Conservation (phyloP, 2,113 vertebrate genomes). For the Myxocyprinus asiaticus region DNA sequence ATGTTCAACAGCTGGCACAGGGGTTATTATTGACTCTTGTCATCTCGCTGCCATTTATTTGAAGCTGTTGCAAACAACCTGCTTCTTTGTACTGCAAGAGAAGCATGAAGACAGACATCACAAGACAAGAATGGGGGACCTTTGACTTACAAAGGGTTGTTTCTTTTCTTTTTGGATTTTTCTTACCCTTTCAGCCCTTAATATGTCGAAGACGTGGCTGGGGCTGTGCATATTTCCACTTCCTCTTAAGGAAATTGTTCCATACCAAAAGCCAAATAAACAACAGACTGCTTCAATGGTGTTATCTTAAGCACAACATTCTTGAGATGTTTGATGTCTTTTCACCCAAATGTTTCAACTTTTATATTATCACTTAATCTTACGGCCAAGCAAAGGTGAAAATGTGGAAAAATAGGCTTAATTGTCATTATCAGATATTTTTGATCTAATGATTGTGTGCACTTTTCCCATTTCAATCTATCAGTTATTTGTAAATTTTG, state of each 20-base stretch:
- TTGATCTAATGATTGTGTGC: no score
- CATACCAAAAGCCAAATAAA: constrained; percentile 68
- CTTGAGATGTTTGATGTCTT: constrained; percentile 58
- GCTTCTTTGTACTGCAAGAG: constrained; percentile 42
- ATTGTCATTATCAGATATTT: no score
- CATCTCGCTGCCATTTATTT: constrained; percentile 15
- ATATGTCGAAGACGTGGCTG: constrained; percentile 63
- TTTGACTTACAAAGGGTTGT: constrained; percentile 58
- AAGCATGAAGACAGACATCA: constrained; percentile 63
- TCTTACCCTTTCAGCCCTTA: constrained; percentile 37
- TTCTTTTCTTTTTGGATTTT: constrained; percentile 38
- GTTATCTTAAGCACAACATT: constrained; percentile 61
- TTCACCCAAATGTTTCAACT: constrained; percentile 41
- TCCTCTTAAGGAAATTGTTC: constrained; percentile 75
- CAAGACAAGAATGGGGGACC: constrained; percentile 64
- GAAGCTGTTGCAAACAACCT: constrained; percentile 25
- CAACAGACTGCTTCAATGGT: constrained; percentile 60
- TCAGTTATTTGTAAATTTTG: no score
- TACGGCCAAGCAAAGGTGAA: no score
- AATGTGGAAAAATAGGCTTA: no score
- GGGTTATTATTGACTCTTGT: constrained; percentile 12
- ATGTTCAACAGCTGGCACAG: constrained; percentile 17
- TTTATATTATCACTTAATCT: no score
- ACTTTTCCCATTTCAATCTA: no score
- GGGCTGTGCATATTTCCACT: constrained; percentile 78